A percentile compares a stretch with the other conserved stretches of the same genome.
These are phyloP conservation scores for Agonopterix alstromeriana DNA, from an alignment of 2,888 invertebrate species.

Conservation along the genomic window DNA sequence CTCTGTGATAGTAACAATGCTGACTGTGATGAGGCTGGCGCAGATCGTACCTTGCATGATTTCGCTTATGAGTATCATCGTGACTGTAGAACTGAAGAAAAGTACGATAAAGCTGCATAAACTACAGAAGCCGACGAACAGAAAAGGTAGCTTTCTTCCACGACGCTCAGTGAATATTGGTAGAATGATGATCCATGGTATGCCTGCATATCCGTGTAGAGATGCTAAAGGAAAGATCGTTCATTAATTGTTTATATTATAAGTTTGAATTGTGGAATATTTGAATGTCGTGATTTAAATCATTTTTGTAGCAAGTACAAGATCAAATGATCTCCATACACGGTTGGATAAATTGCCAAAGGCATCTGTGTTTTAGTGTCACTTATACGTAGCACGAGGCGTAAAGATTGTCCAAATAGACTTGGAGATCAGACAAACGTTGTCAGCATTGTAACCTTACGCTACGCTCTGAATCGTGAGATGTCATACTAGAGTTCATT, in stretches of 20 bases:
- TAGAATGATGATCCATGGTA: not conserved
- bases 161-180: not conserved
- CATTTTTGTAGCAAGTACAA: not conserved
- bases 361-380: too few species aligned
- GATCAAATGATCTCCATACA: too few species aligned
- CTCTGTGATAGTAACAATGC: not conserved
- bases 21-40: not conserved
- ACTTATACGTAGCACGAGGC: too few species aligned
- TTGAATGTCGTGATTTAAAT: not conserved
- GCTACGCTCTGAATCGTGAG: too few species aligned
- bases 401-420: too few species aligned
- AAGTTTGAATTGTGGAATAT: too few species aligned
- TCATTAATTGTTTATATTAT: too few species aligned
- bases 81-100: not conserved
- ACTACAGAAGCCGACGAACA: not conserved
- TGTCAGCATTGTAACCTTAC: too few species aligned
- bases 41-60: not conserved
- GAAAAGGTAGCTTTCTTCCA: not conserved
- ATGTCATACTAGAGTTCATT: too few species aligned
- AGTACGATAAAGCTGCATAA: not conserved
- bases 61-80: not conserved
- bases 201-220: not conserved
- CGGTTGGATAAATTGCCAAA: too few species aligned
- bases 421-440: too few species aligned
- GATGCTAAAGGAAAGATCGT: not conserved